These are phyloP conservation scores for Hofmannophila pseudospretella DNA, from an alignment of 2,888 invertebrate species.

Conservation along the genomic window DNA sequence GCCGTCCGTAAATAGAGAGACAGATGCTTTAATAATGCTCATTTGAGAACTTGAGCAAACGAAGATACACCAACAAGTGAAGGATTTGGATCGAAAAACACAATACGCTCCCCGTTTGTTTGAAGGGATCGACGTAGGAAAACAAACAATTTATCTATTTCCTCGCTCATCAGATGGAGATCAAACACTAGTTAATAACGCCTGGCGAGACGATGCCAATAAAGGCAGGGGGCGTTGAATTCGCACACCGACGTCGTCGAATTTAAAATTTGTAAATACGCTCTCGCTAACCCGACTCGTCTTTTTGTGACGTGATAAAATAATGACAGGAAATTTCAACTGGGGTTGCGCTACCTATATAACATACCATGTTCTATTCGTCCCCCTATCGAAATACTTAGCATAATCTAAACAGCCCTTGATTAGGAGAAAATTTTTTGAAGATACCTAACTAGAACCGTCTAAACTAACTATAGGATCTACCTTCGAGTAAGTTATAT, in stretches of 20 bases:
- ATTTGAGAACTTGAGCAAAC: neutral
- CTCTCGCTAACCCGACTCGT: slow-evolving; percentile 38
- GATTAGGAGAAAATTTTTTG: no score
- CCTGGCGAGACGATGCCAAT: slow-evolving; percentile 47
- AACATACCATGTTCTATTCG: neutral
- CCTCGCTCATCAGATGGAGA: slow-evolving; percentile 42
- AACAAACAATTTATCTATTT: slow-evolving; percentile 68
- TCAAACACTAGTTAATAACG: slow-evolving; percentile 64
- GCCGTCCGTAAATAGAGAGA: slow-evolving; percentile 13
- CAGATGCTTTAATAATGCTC: slow-evolving; percentile 10
- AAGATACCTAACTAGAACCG: no score
- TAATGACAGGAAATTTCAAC: slow-evolving; percentile 53
- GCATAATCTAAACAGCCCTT: no score
- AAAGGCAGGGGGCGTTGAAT: slow-evolving; percentile 50
- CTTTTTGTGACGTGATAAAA: slow-evolving; percentile 57
- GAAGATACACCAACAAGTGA: neutral
- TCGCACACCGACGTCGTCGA: slow-evolving; percentile 36
- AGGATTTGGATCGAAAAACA: neutral
- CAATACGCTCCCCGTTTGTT: neutral
- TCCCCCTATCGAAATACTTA: no score
- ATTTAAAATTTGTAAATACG: slow-evolving; percentile 60
- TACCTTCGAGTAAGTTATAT: no score
- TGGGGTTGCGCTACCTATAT: slow-evolving; percentile 8
- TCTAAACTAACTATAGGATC: no score
- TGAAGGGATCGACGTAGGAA: slow-evolving; percentile 26